Evolutionary conservation across 2,888 invertebrate species (phyloP), one percentile per base, ranked within the genome.

Genomic region (Phrixothrix hirtus): DNA sequence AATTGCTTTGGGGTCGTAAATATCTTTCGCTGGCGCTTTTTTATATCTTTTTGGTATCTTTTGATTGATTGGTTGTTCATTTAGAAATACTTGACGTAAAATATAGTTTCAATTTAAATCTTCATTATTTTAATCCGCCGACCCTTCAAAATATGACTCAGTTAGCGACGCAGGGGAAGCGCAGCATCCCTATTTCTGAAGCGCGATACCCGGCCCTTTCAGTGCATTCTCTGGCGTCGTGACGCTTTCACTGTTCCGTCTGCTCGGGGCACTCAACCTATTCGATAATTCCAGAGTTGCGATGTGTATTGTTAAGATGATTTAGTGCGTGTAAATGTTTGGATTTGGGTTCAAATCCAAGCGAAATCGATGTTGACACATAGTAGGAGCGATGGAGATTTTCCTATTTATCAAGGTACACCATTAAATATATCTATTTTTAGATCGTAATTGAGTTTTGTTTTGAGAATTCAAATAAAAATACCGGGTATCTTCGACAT

Each of bases 301-400:
- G 45, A 41, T 50, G 44, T 47, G 46, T 25, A 46, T 50, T 49
- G 44, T 45, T 42, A 16, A 12, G 43, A 56, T 52, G 49, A 51
- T 43, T 34, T 51, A 47, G 47, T 46, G 47, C 34, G 14, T 34
- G 39, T 13, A 36, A 37, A 37, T 45, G 39, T 41, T 42, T 29
- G 35, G 21, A 42, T 43, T 67, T 70, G 71, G 84, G 83, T 75
- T 83, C 85, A 9, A n/a, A 13, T 38, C 14, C 58, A 59, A 57
- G 63, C 59, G 59, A 61, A 64, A 66, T 64, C 64, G 74, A 89
- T 89, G 85, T 81, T 89, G 74, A 89, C 88, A 62, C 89, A 89
- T 79, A 89, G 89, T 75, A 87, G 88, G 78, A 89, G 89, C 75
- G 89, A 89, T 74, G 88, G 89, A 71, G 89, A 89, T 78, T 89